Evolutionary conservation across 2,797 vertebrate genomes (phyloP), one percentile per base, ranked within the genome.

Genomic region (Crax fasciolata): DNA sequence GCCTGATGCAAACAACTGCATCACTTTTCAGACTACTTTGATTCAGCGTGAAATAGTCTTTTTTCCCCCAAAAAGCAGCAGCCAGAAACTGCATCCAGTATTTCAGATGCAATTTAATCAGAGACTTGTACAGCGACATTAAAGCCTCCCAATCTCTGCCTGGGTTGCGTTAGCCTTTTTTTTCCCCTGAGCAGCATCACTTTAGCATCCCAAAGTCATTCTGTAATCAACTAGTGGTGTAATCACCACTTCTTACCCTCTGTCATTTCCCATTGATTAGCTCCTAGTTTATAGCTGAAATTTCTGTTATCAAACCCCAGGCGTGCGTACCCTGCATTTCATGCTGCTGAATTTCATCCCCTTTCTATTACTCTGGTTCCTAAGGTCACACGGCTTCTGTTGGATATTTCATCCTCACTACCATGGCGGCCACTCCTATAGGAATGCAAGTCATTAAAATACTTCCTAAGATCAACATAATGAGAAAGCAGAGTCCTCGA

Each of bases 41-140:
- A 12, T 44, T 8, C 58, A 65, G 7, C 15, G 48, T 1, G 18
- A 66, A 93, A 77, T 0, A 7, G 0, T 4, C 16, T 4, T 43
- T 51, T 66, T n/a, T 27, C 11, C 12, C 5, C 20, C 1, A 28
- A 38, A 6, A 2, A 67, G 3, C 27, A 66, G 13, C 23, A 46
- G 10, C 4, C 59, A 83, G 35, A 76, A 76, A 58, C 11, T 3
- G 4, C 32, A 61, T 14, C 32, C 49, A 76, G 0, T 35, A 51
- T 21, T 67, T 66, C 72, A 51, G 11, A 24, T 13, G 14, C 49
- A 1, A 63, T 43, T 32, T 55, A 24, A 35, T 24, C 61, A 44
- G 44, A 41, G 48, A 38, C 13, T 11, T 18, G 13, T 3, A 18
- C 35, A n/a, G 23, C 1, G 54, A 57, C 27, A 32, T 52, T 10